Evolutionary conservation across 2,888 invertebrate species (phyloP).

Genomic region (Microdon myrmicae): DNA sequence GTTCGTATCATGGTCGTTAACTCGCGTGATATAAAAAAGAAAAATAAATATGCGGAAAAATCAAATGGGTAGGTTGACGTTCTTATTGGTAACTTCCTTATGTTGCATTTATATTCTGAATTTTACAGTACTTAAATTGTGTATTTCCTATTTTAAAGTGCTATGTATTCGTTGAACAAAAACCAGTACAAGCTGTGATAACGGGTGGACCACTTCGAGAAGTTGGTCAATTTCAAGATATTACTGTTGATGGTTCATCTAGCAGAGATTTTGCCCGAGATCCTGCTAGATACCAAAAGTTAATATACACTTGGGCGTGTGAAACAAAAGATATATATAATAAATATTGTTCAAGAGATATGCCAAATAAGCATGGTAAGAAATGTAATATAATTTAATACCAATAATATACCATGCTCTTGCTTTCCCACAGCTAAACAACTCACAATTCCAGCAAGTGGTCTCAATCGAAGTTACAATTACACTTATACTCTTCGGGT

Average conservation of each 20-base stretch:
- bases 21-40: too few relatives aligned
- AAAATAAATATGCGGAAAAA: too few relatives aligned
- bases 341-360: slow-evolving; percentile 21
- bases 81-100: neutral
- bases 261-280: slow-evolving; percentile 53
- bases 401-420: too few relatives aligned
- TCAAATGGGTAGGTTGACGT: too few relatives aligned
- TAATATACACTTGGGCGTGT: slow-evolving; percentile 55
- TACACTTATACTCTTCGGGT: slow-evolving; percentile 46
- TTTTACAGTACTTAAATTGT: too few relatives aligned
- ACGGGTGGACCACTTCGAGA: slow-evolving; percentile 46
- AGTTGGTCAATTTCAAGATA: slow-evolving; percentile 23
- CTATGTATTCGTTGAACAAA: slow-evolving; percentile 53
- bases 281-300: slow-evolving; percentile 29
- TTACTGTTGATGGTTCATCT: slow-evolving; percentile 48
- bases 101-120: neutral
- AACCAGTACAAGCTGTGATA: slow-evolving; percentile 46
- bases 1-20: too few relatives aligned
- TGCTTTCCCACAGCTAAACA: too few relatives aligned
- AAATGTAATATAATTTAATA: too few relatives aligned
- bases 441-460: slow-evolving; percentile 7
- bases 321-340: slow-evolving; percentile 36
- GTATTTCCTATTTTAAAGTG: slow-evolving; percentile 38
- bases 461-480: slow-evolving; percentile 12
- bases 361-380: too few relatives aligned